phyloP scores from a whole-genome alignment of 2,888 invertebrate genomes.

The Exephanes ischioxanthus region DNA sequence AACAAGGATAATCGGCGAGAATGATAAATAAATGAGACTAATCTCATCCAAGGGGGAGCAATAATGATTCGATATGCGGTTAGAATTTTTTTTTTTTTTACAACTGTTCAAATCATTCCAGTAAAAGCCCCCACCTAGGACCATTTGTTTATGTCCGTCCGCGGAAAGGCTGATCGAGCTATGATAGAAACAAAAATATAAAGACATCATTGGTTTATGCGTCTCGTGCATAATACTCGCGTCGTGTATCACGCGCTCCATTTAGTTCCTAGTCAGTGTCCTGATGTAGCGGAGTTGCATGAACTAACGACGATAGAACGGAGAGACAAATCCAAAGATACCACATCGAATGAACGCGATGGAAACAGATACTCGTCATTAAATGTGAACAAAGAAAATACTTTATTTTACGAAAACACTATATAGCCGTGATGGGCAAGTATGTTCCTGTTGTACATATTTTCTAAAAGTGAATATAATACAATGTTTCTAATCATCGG shows the following conservation, averaged over 20 bases:
- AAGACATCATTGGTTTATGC: slow-evolving; percentile 7
- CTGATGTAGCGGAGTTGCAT: slow-evolving; percentile 30
- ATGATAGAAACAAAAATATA: not conserved
- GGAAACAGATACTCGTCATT: slow-evolving; percentile 34
- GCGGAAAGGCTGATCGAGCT: slow-evolving; percentile 11
- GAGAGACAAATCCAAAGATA: slow-evolving; percentile 4
- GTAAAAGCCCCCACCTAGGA: slow-evolving; percentile 33
- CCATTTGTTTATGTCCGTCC: slow-evolving; percentile 14
- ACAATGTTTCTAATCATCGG: slow-evolving; percentile 60
- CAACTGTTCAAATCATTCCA: slow-evolving; percentile 49
- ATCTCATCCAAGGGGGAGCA: slow-evolving; percentile 31
- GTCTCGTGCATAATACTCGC: slow-evolving; percentile 40
- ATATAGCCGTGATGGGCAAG: slow-evolving; percentile 18
- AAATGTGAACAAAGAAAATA: slow-evolving; percentile 43
- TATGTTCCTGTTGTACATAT: slow-evolving; percentile 58
- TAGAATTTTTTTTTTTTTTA: slow-evolving; percentile 3
- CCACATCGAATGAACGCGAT: slow-evolving; percentile 22
- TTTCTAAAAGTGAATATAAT: slow-evolving; percentile 57
- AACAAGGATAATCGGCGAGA: slow-evolving; percentile 4
- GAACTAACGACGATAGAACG: not conserved
- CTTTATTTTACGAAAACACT: slow-evolving; percentile 50
- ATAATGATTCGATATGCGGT: slow-evolving; percentile 42
- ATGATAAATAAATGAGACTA: slow-evolving; percentile 8
- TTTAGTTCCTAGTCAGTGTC: slow-evolving; percentile 47
- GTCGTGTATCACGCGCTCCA: slow-evolving; percentile 25